phyloP scores from a whole-genome alignment of 2,113 vertebrate genomes.

The Dolichotis patagonum region DNA sequence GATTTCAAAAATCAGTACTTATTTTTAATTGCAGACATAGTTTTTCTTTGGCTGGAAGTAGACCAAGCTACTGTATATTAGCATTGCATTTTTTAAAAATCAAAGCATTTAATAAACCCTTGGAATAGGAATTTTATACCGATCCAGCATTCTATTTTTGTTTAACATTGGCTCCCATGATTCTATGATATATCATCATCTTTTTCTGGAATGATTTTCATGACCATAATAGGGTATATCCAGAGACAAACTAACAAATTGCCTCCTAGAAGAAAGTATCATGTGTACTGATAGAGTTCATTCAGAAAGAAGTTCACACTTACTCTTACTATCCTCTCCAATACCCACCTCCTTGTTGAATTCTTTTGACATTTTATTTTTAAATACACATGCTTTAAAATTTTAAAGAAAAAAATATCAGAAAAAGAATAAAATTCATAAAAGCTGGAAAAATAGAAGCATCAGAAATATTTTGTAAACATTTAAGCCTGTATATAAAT shows the following conservation, averaged over 20 bases:
- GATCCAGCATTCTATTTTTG: slow-evolving; percentile 58
- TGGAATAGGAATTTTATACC: slow-evolving; percentile 17
- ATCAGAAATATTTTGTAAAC: slow-evolving; percentile 68
- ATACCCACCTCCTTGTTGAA: slow-evolving; percentile 68
- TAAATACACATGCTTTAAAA: slow-evolving; percentile 73
- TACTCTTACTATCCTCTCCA: slow-evolving; percentile 68
- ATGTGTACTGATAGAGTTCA: slow-evolving; percentile 69
- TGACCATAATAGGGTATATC: slow-evolving; percentile 64
- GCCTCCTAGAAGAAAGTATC: slow-evolving; percentile 64
- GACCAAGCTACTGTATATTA: background rate
- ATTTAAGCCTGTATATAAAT: slow-evolving; percentile 64
- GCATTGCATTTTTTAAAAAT: background rate
- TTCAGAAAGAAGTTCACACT: slow-evolving; percentile 70
- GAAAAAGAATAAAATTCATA: slow-evolving; percentile 59
- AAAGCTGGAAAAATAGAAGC: slow-evolving; percentile 63
- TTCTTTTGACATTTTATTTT: slow-evolving; percentile 78
- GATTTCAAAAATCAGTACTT: slow-evolving; percentile 53
- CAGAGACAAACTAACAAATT: slow-evolving; percentile 63
- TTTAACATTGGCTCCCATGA: slow-evolving; percentile 19
- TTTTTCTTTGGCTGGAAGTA: background rate
- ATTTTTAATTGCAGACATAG: slow-evolving; percentile 36
- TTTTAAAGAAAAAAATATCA: slow-evolving; percentile 57
- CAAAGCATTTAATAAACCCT: slow-evolving; percentile 31
- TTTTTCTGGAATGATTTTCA: slow-evolving; percentile 59
- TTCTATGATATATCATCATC: background rate